phyloP scores from a whole-genome alignment of 2,888 invertebrate genomes.

The Lepidocyrtoides sp. region DNA sequence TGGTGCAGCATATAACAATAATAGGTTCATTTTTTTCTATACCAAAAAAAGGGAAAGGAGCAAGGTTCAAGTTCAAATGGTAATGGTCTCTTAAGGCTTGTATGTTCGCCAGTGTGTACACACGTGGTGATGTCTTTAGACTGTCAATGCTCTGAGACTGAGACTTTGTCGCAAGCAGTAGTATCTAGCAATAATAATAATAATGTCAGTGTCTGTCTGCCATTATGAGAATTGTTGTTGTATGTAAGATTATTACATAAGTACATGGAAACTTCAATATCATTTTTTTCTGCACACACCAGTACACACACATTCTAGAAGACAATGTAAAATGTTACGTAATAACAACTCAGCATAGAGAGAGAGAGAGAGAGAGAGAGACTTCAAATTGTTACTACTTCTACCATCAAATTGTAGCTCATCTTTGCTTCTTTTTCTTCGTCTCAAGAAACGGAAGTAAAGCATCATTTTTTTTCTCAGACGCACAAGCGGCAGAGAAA shows the following conservation, averaged over 20 bases:
- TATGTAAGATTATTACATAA: neutral
- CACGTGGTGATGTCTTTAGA: constrained; percentile 39
- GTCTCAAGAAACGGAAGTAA: constrained; percentile 57
- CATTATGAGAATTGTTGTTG: constrained; percentile 55
- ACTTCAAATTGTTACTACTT: neutral
- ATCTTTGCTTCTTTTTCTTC: neutral
- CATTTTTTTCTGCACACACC: constrained; percentile 34
- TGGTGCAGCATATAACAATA: neutral
- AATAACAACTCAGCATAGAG: neutral
- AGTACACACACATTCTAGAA: neutral
- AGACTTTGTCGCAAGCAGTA: too few relatives aligned
- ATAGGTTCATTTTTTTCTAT: neutral
- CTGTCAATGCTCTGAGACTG: neutral
- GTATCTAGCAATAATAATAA: constrained; percentile 32
- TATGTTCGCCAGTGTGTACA: constrained; percentile 11
- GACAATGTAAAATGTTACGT: constrained; percentile 31
- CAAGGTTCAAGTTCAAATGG: constrained; percentile 73
- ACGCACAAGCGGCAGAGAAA: neutral
- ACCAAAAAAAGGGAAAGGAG: neutral
- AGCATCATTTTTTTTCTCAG: constrained; percentile 59
- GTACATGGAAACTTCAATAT: constrained; percentile 34
- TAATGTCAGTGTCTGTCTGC: constrained; percentile 62
- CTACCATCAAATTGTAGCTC: neutral
- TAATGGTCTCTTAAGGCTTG: constrained; percentile 48
- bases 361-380: too few relatives aligned